A percentile compares a stretch with the other conserved stretches of the same genome.
Evolutionary conservation across 2,888 invertebrate genomes (phyloP).

Genomic region (Erebia palarica): DNA sequence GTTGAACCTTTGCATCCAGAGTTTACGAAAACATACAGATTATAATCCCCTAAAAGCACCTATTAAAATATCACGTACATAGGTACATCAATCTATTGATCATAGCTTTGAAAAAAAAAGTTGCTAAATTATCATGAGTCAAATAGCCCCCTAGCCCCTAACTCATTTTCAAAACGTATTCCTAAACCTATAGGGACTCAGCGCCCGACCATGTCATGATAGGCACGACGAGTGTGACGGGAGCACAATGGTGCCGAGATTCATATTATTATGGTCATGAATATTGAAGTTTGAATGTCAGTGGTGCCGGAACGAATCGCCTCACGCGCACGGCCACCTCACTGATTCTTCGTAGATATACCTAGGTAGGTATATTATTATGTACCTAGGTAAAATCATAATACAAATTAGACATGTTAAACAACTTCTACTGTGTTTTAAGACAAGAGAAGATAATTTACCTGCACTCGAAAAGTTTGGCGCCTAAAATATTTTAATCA

Average conservation of each 20-base stretch:
- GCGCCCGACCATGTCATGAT: neutral
- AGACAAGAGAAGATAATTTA: neutral
- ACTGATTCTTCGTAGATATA: neutral
- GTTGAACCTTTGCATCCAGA: no score
- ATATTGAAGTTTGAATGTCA: constrained; percentile 1
- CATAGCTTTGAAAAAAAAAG: no score
- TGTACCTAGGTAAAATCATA: neutral
- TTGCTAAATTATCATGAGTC: no score
- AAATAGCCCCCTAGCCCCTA: no score
- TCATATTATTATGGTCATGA: constrained; percentile 22
- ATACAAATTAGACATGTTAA: neutral
- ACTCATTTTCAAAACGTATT: neutral
- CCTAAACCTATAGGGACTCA: neutral
- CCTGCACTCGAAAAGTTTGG: neutral
- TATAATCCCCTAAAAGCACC: no score
- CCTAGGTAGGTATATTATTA: neutral
- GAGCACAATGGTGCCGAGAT: constrained; percentile 28
- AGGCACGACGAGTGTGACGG: constrained; percentile 30
- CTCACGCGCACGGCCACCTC: constrained; percentile 21
- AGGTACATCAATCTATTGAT: no score
- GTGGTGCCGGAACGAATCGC: constrained; percentile 33
- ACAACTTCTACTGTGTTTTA: neutral
- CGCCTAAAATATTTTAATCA: neutral
- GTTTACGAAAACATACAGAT: no score
- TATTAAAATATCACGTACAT: no score